Conservation (phyloP, 1,140 invertebrate genomes). For the Armadillidium nasatum region DNA sequence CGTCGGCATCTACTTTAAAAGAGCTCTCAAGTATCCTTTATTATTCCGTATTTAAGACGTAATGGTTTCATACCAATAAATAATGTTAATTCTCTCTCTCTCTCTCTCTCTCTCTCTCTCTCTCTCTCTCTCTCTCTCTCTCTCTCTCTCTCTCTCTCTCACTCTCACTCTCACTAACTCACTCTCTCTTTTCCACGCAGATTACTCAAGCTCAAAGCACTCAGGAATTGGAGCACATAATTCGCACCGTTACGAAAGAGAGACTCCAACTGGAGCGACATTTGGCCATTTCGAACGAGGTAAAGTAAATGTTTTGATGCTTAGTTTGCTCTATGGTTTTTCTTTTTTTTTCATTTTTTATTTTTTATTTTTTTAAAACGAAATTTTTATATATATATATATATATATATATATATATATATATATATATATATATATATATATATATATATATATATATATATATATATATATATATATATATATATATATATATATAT, state of each 20-base stretch:
- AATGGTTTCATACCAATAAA: no score
- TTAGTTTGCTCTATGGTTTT: no score
- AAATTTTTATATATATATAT: no score
- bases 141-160: slow-evolving; percentile 18
- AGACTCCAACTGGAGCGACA: slow-evolving; percentile 53
- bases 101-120: slow-evolving; percentile 20
- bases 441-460: slow-evolving; percentile 22
- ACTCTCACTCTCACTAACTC: slow-evolving; percentile 17
- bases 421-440: no score
- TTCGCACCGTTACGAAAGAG: slow-evolving; percentile 51
- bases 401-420: no score
- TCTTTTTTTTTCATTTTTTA: no score
- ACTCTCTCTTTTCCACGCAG: slow-evolving; percentile 23
- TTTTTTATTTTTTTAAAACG: no score
- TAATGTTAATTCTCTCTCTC: slow-evolving; percentile 16
- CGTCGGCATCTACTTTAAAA: no score
- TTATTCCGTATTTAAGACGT: no score
- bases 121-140: slow-evolving; percentile 23
- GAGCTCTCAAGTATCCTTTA: no score
- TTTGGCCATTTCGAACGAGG: slow-evolving; percentile 47
- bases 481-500: slow-evolving; percentile 12
- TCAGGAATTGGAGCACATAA: slow-evolving; percentile 44
- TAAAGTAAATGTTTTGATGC: slow-evolving; percentile 5
- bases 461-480: slow-evolving; percentile 28
- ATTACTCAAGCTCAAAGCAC: slow-evolving; percentile 44